These are phyloP conservation scores for Periophthalmus magnuspinnatus DNA, from an alignment of 2,797 vertebrate genomes.

Conservation along the genomic window DNA sequence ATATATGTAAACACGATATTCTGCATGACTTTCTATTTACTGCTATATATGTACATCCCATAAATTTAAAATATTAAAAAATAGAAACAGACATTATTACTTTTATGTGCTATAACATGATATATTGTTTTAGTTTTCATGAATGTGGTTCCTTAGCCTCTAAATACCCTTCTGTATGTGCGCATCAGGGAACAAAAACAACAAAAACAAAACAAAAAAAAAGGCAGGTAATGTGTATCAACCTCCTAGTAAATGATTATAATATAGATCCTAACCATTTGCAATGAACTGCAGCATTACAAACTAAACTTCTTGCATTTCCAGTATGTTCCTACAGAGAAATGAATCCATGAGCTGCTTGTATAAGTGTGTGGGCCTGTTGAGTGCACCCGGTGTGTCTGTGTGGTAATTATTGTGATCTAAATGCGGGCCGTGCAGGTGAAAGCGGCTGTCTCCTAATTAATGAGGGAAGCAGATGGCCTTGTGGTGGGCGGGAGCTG, in stretches of 20 bases:
- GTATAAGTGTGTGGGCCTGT: constrained; percentile 46
- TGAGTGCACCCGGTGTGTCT: constrained; percentile 38
- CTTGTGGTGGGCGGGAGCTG: constrained; percentile 72
- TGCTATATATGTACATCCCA: background rate
- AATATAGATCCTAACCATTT: constrained; percentile 2
- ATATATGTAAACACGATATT: background rate
- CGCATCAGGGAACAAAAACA: background rate
- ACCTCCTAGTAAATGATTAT: constrained; percentile 5
- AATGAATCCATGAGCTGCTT: constrained; percentile 8
- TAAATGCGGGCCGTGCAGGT: constrained; percentile 80
- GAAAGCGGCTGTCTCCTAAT: constrained; percentile 81
- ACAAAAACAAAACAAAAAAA: no score
- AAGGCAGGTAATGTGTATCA: background rate
- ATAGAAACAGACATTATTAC: no score
- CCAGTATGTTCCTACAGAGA: background rate
- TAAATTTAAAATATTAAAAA: no score
- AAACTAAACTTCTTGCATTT: background rate
- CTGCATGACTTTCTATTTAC: background rate
- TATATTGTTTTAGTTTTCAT: background rate
- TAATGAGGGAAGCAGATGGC: constrained; percentile 83
- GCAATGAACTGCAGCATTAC: constrained; percentile 14
- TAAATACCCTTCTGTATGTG: background rate
- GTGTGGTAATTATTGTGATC: constrained; percentile 80
- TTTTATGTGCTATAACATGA: background rate
- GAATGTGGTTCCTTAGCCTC: background rate